Base-by-base conservation (phyloP, 2,888 invertebrate species). In the Meteorus cinctellus region DNA sequence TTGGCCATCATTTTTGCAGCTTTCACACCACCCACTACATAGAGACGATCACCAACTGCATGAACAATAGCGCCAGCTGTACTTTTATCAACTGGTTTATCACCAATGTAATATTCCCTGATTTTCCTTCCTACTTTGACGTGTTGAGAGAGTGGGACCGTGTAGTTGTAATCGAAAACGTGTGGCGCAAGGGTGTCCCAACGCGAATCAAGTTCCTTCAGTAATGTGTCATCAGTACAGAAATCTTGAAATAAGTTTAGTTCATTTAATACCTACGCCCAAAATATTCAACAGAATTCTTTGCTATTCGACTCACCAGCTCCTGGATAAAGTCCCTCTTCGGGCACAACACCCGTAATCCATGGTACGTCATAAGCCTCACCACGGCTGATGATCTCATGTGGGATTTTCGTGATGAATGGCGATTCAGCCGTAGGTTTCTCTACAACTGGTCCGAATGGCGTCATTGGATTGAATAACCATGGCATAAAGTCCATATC, bases 241-340 rank as follows among this genome's bases (percentile, higher is more conserved):
- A 91, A 87, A 66, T 89, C 90, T 83, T 83, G 78, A 80, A 83
- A 89, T 90, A 85, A 89, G 85, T 73, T 48, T 4, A 2, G 16
- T n/a, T n/a, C 62, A 27, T 12, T 70, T n/a, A 12, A 31, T 70
- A 10, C n/a, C 16, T 12, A 27, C 31, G 31, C 31, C 6, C 29
- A n/a, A 70, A 67, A 12, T 34, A 70, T 29, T 10, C 1, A 60
- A 31, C 10, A 60, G 4, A 29, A 16, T 29, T 31, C 29, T 1
- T 60, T 14, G 1, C 29, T 4, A 29, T 29, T 14, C 80, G n/a
- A 19, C n/a, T 88, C 89, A 94, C 94, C 92, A 84, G 93, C 92
- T 59, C 92, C 94, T 36, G 95, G 95, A 83, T 94, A 95, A 27
- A 95, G 90, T 74, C 96, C 96, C 88, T 96, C 96, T 71, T 94